phyloP scores from a whole-genome alignment of 1,140 invertebrate species.

The Pteromalus puparum region DNA sequence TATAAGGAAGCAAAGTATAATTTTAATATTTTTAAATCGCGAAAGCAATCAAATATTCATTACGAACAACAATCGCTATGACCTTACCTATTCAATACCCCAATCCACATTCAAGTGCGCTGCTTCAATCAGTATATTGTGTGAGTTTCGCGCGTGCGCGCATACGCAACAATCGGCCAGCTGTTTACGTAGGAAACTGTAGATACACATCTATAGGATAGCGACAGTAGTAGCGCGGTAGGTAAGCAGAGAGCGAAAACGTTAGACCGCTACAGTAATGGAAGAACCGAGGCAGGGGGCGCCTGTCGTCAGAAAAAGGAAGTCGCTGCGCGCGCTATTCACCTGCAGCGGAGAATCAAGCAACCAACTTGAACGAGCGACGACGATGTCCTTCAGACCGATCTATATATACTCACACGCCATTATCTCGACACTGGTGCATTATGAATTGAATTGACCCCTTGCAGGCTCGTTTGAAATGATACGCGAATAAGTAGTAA shows the following conservation, averaged over 20 bases:
- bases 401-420: not conserved
- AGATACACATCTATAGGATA: slow-evolving; percentile 54
- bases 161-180: slow-evolving; percentile 54
- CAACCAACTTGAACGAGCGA: slow-evolving; percentile 27
- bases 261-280: not conserved
- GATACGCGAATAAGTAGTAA: not conserved
- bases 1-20: too few relatives aligned
- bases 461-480: not conserved
- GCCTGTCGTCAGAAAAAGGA: slow-evolving; percentile 59
- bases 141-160: not conserved
- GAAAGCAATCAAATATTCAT: not conserved
- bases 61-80: not conserved
- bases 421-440: not conserved
- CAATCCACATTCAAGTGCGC: not conserved
- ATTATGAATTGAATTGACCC: not conserved
- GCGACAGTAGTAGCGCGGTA: slow-evolving; percentile 41
- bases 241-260: slow-evolving; percentile 59
- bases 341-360: slow-evolving; percentile 53
- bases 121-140: slow-evolving; percentile 3
- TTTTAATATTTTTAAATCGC: not conserved
- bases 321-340: slow-evolving; percentile 57
- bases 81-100: not conserved
- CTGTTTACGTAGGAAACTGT: slow-evolving; percentile 64
- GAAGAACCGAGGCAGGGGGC: slow-evolving; percentile 56
- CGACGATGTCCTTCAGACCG: not conserved